Base-by-base conservation (phyloP, 2,113 vertebrate species). In the Salvator merianae region DNA sequence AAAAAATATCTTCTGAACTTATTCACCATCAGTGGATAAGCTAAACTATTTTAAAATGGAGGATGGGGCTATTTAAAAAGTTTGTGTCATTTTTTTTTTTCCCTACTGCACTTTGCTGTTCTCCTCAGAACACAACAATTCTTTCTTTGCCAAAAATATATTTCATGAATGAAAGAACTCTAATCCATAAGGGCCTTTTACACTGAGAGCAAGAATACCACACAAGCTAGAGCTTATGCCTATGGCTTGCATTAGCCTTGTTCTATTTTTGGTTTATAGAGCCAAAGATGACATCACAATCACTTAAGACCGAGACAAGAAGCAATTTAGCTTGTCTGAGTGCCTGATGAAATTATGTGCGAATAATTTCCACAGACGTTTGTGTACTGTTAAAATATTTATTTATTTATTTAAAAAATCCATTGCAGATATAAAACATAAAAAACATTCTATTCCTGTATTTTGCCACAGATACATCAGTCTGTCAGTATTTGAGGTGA, bases 191-290 rank as follows among this genome's bases (percentile, higher is more conserved):
- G 88, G 87, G 89, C 81, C 53, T 92, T 93, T 94, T 90, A 92
- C 87, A 93, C 91, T 62, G 40, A 13, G 47, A 94, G 74, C 12
- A 26, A 93, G 91, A 94, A 93, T 91, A 93, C 94, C 88, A 93
- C 83, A 90, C 91, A 94, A 95, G 94, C 91, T 95, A 93, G 91
- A 93, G 92, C 90, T 91, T 92, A 93, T 95, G 91, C 78, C 66
- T 43, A 85, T 86, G 82, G 87, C 71, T 43, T 87, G 84, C 87
- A 93, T 92, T 90, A 93, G n/a, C 84, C 81, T 85, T 50, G 63
- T 85, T 88, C 65, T 92, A 89, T 94, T 95, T 94, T 94, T 94
- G 91, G 90, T 89, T 90, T 90, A 88, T 47, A 12, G 62, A 86
- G 80, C 84, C 81, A 82, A 84, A 76, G 90, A 83, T 68, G 75